A percentile compares a stretch with the other conserved stretches of the same genome.
Evolutionary conservation across 2,888 invertebrate genomes (phyloP).

Genomic region (Rutpela maculata): DNA sequence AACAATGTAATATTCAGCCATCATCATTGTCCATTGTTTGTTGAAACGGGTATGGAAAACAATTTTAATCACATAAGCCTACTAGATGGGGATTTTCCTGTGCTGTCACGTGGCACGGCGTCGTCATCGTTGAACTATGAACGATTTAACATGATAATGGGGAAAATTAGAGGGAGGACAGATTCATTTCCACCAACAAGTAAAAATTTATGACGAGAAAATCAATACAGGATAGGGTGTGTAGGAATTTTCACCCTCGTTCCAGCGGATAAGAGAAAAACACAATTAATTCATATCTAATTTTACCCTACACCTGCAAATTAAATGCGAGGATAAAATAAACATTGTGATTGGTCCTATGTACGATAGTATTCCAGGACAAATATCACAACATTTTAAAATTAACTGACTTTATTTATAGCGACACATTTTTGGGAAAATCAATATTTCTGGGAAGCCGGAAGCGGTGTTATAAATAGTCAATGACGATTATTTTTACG

Average conservation of each 20-base stretch:
- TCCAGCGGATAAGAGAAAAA: neutral
- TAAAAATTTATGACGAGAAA: slow-evolving; percentile 32
- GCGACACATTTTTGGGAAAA: slow-evolving; percentile 7
- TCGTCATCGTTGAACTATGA: slow-evolving; percentile 14
- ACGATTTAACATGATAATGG: slow-evolving; percentile 5
- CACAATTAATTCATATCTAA: neutral
- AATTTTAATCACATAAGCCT: slow-evolving; percentile 32
- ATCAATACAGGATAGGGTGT: slow-evolving; percentile 21
- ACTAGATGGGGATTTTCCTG: slow-evolving; percentile 27
- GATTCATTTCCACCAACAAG: slow-evolving; percentile 33
- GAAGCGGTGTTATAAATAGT: neutral
- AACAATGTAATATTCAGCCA: slow-evolving; percentile 36
- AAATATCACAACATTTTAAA: neutral
- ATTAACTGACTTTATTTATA: neutral
- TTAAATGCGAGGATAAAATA: neutral
- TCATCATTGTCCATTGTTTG: slow-evolving; percentile 29
- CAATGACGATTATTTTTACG: neutral
- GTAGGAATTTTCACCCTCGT: neutral
- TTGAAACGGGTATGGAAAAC: slow-evolving; percentile 34
- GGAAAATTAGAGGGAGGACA: slow-evolving; percentile 26
- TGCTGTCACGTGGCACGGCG: slow-evolving; percentile 27
- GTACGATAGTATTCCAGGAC: neutral
- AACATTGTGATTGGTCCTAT: neutral
- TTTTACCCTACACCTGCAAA: slow-evolving; percentile 3
- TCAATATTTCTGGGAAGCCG: slow-evolving; percentile 7